Evolutionary conservation across 1,140 invertebrate species (phyloP), one percentile per base, ranked within the genome.

Genomic region (Cyphomyrmex costatus): DNA sequence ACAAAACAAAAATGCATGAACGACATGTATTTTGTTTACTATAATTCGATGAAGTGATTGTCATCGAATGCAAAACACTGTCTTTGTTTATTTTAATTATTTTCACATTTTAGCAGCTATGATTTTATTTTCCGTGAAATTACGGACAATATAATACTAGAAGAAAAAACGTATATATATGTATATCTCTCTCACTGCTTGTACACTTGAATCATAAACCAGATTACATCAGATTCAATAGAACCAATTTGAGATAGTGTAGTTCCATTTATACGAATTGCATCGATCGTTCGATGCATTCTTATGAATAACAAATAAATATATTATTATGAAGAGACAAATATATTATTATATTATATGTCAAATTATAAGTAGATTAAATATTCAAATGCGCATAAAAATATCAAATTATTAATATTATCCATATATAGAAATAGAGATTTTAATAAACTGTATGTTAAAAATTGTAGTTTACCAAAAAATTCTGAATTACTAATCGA

Each of bases 391-490:
- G 10, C 16, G 7, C 19, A 63, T 63, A 12, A 78, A 8, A 78
- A 8, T 24, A 24, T 21, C 7, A 63, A 33, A 10, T 46, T 5
- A 63, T 46, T 0, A 78, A 65, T 66, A 21, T 76, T 76, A 76
- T 42, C 42, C 2, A 10, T n/a, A 78, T 21, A 5, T 30, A 78
- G 60, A 30, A 65, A 46, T 33, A 7, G 12, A 4, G 0, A 65
- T 65, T 14, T 49, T n/a, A 33, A 77, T 8, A n/a, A 77, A 66
- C 24, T 33, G 8, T n/a, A 19, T 0, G 6, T 24, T 49, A 6
- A 78, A n/a, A n/a, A n/a, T n/a, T 3, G 42, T 63, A 49, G 19
- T 12, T 60, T 60, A 24, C 51, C 24, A 51, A 66, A n/a, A 78
- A 30, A n/a, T 14, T 49, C 12, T 78, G 14, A 0, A 66, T 66